A percentile compares a stretch with the other conserved stretches of the same genome.
Evolutionary conservation across 2,888 invertebrate genomes (phyloP).

Genomic region (Macrosiphum euphorbiae): DNA sequence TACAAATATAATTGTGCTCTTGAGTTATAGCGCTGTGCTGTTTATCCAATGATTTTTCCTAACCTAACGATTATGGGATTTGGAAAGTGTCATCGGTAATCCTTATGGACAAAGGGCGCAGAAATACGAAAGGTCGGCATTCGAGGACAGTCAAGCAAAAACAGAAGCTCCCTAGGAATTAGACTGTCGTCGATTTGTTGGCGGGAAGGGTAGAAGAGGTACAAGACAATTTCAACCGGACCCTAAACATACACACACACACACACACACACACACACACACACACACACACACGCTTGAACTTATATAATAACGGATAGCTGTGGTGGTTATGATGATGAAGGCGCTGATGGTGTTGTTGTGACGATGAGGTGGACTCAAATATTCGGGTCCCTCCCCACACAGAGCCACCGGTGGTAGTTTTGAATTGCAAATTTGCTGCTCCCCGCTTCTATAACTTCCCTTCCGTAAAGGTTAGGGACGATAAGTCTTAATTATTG

Average conservation of each 20-base stretch:
- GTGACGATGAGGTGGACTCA: conserved; percentile 10
- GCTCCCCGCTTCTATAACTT: not conserved
- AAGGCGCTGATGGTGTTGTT: not conserved
- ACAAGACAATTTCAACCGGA: conserved; percentile 20
- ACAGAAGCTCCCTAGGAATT: conserved; percentile 53
- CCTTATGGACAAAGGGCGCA: conserved; percentile 16
- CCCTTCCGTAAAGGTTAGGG: not conserved
- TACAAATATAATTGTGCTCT: not conserved
- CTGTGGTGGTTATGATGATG: not conserved
- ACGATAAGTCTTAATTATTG: conserved; percentile 61
- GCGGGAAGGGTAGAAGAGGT: not conserved
- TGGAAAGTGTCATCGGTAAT: conserved; percentile 22
- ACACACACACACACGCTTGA: not conserved
- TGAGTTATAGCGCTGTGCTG: not conserved
- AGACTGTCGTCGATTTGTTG: conserved; percentile 39
- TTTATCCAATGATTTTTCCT: conserved; percentile 36
- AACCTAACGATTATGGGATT: not conserved
- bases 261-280: not conserved
- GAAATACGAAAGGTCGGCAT: conserved; percentile 38
- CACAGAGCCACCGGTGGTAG: not conserved
- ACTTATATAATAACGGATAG: conserved; percentile 28
- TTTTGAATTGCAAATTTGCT: conserved; percentile 62
- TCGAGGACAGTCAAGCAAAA: conserved; percentile 32
- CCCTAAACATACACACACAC: not conserved
- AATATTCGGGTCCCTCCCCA: not conserved